Evolutionary conservation across 2,113 vertebrate species (phyloP).

Genomic region (Donacobius atricapilla): DNA sequence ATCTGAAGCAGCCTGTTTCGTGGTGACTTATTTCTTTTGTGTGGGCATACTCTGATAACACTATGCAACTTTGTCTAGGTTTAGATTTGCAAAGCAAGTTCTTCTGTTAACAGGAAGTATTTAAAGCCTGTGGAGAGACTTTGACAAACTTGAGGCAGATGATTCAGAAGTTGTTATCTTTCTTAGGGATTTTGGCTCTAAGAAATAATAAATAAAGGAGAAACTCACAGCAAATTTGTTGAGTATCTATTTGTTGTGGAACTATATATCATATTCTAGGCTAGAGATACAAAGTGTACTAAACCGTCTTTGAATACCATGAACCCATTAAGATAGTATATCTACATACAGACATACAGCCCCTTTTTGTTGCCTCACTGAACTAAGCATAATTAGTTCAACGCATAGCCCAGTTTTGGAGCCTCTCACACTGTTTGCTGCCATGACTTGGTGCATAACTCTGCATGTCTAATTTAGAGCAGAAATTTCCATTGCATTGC

Average conservation of each 20-base stretch:
- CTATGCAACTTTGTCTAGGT: neutral
- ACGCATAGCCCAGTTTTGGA: neutral
- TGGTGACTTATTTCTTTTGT: neutral
- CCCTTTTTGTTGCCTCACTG: neutral
- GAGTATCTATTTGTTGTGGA: neutral
- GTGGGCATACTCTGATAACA: neutral
- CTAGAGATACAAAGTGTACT: neutral
- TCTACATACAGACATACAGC: neutral
- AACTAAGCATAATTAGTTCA: neutral
- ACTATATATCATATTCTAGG: neutral
- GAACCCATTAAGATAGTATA: neutral
- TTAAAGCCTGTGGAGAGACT: neutral
- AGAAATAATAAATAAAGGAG: neutral
- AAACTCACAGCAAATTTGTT: neutral
- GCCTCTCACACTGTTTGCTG: neutral
- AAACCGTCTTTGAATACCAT: neutral
- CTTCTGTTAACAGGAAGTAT: neutral
- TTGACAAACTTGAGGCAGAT: neutral
- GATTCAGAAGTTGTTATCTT: neutral
- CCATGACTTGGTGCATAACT: neutral
- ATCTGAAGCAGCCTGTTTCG: neutral
- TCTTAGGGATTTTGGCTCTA: neutral
- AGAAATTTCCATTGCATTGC: neutral
- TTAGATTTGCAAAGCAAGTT: neutral
- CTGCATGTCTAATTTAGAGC: neutral